Percentiles rank a stretch among this genome's conserved stretches.
Evolutionary conservation across 92 coral and sea anemone species (phyloP).

Genomic region (Porites evermanni): DNA sequence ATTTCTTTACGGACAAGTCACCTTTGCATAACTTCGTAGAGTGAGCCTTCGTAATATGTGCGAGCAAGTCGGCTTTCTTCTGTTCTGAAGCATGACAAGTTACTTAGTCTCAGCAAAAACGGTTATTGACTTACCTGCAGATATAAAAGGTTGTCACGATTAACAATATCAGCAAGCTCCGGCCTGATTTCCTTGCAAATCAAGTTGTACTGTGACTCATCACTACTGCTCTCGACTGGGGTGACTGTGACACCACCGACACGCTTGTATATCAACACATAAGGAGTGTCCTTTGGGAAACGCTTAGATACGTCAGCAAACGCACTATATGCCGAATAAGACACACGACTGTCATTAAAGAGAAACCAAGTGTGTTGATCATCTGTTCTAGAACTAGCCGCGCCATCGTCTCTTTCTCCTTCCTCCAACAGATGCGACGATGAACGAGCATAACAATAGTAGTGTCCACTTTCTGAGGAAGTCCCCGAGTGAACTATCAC

Average conservation of each 20-base stretch:
- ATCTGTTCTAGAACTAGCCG: not conserved
- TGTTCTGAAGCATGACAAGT: not conserved
- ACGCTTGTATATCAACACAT: slow-evolving; percentile 82
- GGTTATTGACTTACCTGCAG: slow-evolving; percentile 64
- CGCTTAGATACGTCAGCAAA: slow-evolving; percentile 82
- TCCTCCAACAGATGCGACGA: slow-evolving; percentile 26
- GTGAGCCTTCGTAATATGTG: too few species aligned
- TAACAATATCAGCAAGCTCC: slow-evolving; percentile 73
- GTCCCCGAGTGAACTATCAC: slow-evolving; percentile 98
- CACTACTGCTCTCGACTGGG: slow-evolving; percentile 28
- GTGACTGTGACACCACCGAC: slow-evolving; percentile 36
- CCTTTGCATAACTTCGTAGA: too few species aligned
- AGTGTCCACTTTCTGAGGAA: slow-evolving; percentile 97
- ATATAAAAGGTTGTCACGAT: slow-evolving; percentile 75
- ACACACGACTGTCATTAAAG: slow-evolving; percentile 88
- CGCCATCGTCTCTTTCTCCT: slow-evolving; percentile 2
- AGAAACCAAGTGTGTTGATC: slow-evolving; percentile 74
- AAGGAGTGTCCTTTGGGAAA: slow-evolving; percentile 90
- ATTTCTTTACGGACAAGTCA: too few species aligned
- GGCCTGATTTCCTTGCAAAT: slow-evolving; percentile 12
- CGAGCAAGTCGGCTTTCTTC: too few species aligned
- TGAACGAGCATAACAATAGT: slow-evolving; percentile 91
- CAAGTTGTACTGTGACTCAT: not conserved
- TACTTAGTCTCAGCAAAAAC: not conserved
- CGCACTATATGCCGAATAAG: slow-evolving; percentile 71